Conservation (phyloP, 1,140 invertebrate genomes). For the Neodiprion lecontei region DNA sequence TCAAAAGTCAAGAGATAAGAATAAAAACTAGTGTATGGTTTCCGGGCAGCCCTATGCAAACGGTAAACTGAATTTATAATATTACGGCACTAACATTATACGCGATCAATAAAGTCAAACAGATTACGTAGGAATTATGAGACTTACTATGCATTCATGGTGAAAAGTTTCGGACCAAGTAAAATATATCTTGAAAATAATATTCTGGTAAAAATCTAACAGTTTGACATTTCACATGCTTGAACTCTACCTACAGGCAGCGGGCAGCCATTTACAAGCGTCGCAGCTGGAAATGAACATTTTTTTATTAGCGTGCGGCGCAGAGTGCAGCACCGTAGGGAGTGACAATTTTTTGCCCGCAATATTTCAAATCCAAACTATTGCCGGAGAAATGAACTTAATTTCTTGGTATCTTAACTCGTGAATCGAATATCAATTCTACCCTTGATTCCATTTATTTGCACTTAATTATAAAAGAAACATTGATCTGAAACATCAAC, state of each 20-base stretch:
- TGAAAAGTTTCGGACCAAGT: not conserved
- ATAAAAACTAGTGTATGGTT: not conserved
- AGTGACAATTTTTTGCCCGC: too few relatives aligned
- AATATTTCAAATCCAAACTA: too few relatives aligned
- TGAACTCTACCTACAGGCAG: not conserved
- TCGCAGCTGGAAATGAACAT: not conserved
- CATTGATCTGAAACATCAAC: too few relatives aligned
- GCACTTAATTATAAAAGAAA: too few relatives aligned
- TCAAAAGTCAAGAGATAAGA: not conserved
- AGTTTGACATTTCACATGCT: slow-evolving; percentile 2
- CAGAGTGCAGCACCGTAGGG: too few relatives aligned
- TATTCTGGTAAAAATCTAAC: not conserved
- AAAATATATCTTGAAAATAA: not conserved
- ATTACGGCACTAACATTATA: not conserved
- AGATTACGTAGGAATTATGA: too few relatives aligned
- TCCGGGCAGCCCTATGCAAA: slow-evolving; percentile 1
- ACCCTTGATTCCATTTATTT: too few relatives aligned
- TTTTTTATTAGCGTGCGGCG: too few relatives aligned
- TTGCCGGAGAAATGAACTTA: too few relatives aligned
- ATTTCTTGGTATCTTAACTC: too few relatives aligned
- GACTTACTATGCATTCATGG: slow-evolving; percentile 1
- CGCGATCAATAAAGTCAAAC: too few relatives aligned
- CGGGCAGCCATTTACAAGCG: not conserved
- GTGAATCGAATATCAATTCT: too few relatives aligned
- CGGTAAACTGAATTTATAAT: not conserved